These are phyloP conservation scores for Oxystoma pomonae DNA, from an alignment of 2,888 invertebrate species.

Conservation along the genomic window DNA sequence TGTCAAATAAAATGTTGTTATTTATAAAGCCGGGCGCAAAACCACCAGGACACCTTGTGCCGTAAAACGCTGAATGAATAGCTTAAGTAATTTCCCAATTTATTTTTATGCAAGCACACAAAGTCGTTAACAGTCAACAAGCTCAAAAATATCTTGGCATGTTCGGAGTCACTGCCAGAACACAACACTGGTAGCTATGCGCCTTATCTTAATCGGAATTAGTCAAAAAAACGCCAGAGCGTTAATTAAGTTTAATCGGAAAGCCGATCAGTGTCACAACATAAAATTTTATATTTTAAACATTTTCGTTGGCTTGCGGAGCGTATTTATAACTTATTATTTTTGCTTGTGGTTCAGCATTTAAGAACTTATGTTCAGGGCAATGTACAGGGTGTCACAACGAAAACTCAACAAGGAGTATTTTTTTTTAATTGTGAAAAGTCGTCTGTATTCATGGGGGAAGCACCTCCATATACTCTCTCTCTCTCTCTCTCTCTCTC, in stretches of 20 bases:
- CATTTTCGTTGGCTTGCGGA: too few species aligned
- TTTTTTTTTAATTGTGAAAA: too few species aligned
- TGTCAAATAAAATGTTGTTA: neutral
- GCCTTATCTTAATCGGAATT: constrained; percentile 38
- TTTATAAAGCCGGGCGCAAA: neutral
- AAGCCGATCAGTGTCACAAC: constrained; percentile 29
- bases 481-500: too few species aligned
- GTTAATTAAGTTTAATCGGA: constrained; percentile 39
- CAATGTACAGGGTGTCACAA: too few species aligned
- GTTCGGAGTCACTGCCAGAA: constrained; percentile 15
- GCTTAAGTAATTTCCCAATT: neutral
- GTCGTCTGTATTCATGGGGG: too few species aligned
- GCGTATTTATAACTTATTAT: too few species aligned
- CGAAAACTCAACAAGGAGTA: too few species aligned
- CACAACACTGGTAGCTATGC: constrained; percentile 39
- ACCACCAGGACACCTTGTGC: neutral
- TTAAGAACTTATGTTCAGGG: too few species aligned
- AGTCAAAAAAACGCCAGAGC: constrained; percentile 38
- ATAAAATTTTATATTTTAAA: constrained; percentile 14
- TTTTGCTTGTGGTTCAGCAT: too few species aligned
- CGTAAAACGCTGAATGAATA: neutral
- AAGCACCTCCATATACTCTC: too few species aligned
- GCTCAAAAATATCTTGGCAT: constrained; percentile 13
- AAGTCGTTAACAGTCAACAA: constrained; percentile 1
- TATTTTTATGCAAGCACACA: neutral